phyloP scores from a whole-genome alignment of 2,113 vertebrate genomes.

The Ondatra zibethicus region DNA sequence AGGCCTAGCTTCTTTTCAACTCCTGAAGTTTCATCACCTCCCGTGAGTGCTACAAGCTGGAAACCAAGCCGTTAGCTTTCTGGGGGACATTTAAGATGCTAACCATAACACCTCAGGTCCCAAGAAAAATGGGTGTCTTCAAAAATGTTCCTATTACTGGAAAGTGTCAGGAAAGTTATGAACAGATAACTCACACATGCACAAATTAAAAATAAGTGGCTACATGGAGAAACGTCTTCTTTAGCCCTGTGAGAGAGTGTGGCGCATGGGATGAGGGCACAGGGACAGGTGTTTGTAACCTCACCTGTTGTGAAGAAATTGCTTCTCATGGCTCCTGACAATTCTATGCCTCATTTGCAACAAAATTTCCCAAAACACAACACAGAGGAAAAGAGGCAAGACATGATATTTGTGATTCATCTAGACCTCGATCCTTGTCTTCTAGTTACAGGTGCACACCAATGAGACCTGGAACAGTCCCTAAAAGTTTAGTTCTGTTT shows the following conservation, averaged over 20 bases:
- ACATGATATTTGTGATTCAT: background rate
- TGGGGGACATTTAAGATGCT: background rate
- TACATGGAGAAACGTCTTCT: background rate
- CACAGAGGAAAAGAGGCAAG: background rate
- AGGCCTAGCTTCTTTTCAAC: background rate
- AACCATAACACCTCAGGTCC: background rate
- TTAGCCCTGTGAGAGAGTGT: background rate
- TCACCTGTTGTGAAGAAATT: background rate
- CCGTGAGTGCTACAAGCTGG: too few relatives aligned
- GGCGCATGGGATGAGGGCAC: background rate
- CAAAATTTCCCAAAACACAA: constrained; percentile 38
- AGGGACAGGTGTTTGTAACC: background rate
- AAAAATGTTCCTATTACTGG: background rate
- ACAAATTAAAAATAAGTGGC: background rate
- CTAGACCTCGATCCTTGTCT: background rate
- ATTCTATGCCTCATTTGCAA: background rate
- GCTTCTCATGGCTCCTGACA: background rate
- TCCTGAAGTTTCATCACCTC: background rate
- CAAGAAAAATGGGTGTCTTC: background rate
- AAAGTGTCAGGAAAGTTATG: background rate
- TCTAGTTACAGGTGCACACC: background rate
- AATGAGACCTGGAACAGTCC: background rate
- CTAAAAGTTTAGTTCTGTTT: background rate
- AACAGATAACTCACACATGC: background rate
- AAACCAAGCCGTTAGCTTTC: background rate